Percentiles rank a stretch among this genome's conserved stretches.
Conservation (phyloP, 2,113 vertebrate species). For the Rhegmatorhina hoffmannsi region DNA sequence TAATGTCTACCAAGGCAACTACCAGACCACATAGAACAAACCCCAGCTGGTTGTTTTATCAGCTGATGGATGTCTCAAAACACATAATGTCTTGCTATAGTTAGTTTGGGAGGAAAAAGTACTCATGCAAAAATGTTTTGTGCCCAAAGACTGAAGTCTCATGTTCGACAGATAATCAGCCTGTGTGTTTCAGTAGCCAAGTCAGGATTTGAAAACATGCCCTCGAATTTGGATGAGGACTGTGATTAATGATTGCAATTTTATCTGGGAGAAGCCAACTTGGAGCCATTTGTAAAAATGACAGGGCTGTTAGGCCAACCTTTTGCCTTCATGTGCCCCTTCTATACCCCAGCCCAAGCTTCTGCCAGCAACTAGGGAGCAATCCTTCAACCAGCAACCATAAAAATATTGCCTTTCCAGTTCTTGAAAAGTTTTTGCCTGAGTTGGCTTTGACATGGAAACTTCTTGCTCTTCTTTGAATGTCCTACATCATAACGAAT, state of each 20-base stretch:
- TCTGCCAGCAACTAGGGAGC: background rate
- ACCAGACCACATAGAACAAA: background rate
- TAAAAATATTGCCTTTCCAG: background rate
- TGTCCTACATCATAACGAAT: background rate
- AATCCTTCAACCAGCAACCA: background rate
- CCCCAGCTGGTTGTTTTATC: background rate
- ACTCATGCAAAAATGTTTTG: background rate
- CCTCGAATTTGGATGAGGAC: background rate
- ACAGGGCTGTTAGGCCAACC: background rate
- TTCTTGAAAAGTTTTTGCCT: background rate
- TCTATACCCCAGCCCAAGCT: background rate
- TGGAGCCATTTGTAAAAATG: constrained; percentile 47
- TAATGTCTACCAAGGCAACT: background rate
- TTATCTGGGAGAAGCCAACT: constrained; percentile 3
- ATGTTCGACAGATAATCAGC: background rate
- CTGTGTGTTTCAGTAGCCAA: background rate
- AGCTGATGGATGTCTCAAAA: background rate
- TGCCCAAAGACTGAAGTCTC: background rate
- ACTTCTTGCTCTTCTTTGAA: background rate
- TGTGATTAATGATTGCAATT: constrained; percentile 45
- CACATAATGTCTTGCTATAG: background rate
- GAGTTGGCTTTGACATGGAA: background rate
- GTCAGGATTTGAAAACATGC: background rate
- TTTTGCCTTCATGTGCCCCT: background rate
- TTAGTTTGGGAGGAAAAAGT: background rate